Evolutionary conservation across 2,113 vertebrate genomes (phyloP).

Genomic region (Rhegmatorhina hoffmannsi): DNA sequence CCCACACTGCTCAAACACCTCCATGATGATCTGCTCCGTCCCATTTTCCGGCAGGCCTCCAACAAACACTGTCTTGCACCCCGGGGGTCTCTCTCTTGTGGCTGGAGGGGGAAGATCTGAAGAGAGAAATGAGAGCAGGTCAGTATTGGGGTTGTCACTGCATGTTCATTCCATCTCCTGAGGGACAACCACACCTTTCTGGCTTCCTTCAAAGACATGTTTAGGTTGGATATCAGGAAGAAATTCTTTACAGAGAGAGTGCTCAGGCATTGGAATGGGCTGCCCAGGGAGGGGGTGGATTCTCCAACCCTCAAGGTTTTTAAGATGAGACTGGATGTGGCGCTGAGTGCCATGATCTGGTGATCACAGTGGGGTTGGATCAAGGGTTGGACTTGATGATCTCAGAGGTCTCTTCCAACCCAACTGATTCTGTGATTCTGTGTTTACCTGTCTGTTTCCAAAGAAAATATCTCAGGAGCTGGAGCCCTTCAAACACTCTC

Average conservation of each 20-base stretch:
- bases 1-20: conserved; percentile 95
- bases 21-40: conserved; percentile 91
- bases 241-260: too few relatives aligned
- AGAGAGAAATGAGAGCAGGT: not conserved
- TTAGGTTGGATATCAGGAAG: not conserved
- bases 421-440: too few relatives aligned
- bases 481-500: not conserved
- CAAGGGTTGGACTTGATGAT: too few relatives aligned
- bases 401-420: too few relatives aligned
- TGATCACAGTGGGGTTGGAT: too few relatives aligned
- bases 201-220: not conserved
- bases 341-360: too few relatives aligned
- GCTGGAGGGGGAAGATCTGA: conserved; percentile 93
- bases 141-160: not conserved
- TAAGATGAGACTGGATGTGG: too few relatives aligned
- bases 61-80: conserved; percentile 96
- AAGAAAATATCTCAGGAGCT: not conserved
- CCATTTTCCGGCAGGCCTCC: conserved; percentile 92
- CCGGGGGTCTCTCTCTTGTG: conserved; percentile 91
- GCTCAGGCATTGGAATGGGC: too few relatives aligned
- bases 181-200: not conserved
- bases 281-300: too few relatives aligned
- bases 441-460: not conserved
- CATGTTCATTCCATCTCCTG: not conserved
- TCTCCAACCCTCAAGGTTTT: too few relatives aligned